A percentile compares a stretch with the other conserved stretches of the same genome.
Conservation (phyloP, 2,888 invertebrate species). For the Pristionchus fissidentatus region DNA sequence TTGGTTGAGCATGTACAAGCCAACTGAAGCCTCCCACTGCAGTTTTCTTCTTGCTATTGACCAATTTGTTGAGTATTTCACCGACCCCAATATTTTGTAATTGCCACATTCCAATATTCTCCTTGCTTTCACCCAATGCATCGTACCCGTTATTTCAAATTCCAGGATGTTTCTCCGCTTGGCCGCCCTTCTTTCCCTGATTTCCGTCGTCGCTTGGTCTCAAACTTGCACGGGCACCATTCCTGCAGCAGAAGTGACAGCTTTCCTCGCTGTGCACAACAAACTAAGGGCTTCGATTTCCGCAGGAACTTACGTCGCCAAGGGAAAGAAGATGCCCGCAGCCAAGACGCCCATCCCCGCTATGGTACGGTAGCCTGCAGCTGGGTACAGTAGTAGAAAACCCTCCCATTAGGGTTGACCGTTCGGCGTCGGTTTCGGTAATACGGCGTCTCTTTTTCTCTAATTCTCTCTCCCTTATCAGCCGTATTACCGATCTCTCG, state of each 20-base stretch:
- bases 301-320: conserved; percentile 14
- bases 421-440: neutral
- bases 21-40: no score
- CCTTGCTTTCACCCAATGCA: neutral
- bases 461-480: no score
- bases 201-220: neutral
- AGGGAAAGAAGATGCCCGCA: conserved; percentile 24
- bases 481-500: no score
- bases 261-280: neutral
- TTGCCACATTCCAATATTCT: no score
- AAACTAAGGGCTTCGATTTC: neutral
- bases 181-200: neutral
- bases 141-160: neutral
- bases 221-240: neutral
- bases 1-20: no score
- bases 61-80: no score
- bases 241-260: neutral
- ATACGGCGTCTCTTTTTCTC: no score
- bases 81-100: no score
- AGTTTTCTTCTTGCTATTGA: no score
- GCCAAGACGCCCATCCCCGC: conserved; percentile 6
- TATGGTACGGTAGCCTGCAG: neutral
- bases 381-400: neutral
- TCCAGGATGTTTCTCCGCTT: neutral
- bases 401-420: neutral